A percentile compares a stretch with the other conserved stretches of the same genome.
These are phyloP conservation scores for Meloidogyne floridensis DNA, from an alignment of 1,140 invertebrate genomes.

Conservation along the genomic window DNA sequence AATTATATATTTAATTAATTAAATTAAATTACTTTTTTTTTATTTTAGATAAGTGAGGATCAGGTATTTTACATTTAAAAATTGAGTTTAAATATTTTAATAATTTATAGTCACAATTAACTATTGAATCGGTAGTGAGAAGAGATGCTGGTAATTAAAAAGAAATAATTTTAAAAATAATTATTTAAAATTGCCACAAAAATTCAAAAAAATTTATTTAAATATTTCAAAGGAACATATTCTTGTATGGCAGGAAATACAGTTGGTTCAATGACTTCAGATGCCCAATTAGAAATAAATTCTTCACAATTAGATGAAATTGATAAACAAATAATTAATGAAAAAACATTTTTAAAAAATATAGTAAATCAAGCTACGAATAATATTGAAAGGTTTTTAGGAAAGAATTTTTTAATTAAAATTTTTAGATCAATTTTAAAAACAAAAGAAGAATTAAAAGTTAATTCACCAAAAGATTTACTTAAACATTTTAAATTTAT, in stretches of 20 bases:
- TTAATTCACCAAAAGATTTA: conserved; percentile 49
- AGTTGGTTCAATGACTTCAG: conserved; percentile 60
- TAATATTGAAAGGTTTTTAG: conserved; percentile 59
- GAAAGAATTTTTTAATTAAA: not conserved
- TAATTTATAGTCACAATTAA: conserved; percentile 42
- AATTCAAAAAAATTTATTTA: too few relatives aligned
- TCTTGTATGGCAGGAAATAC: conserved; percentile 64
- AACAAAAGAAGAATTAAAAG: conserved; percentile 51
- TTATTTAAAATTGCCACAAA: not conserved
- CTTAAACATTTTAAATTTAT: conserved; percentile 62
- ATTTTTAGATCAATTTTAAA: conserved; percentile 53
- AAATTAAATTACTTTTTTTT: not conserved
- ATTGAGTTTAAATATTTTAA: not conserved
- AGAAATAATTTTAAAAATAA: conserved; percentile 2
- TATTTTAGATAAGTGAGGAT: not conserved
- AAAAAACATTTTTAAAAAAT: conserved; percentile 40
- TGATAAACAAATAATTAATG: conserved; percentile 48
- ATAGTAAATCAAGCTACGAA: conserved; percentile 59
- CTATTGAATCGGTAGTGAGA: conserved; percentile 38
- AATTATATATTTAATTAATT: not conserved
- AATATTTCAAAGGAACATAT: conserved; percentile 48
- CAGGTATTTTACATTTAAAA: not conserved
- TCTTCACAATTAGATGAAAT: conserved; percentile 47
- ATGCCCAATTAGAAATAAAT: conserved; percentile 48
- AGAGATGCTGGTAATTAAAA: conserved; percentile 16